Conservation (phyloP, 2,888 invertebrate species). For the Penaeus monodon region DNA sequence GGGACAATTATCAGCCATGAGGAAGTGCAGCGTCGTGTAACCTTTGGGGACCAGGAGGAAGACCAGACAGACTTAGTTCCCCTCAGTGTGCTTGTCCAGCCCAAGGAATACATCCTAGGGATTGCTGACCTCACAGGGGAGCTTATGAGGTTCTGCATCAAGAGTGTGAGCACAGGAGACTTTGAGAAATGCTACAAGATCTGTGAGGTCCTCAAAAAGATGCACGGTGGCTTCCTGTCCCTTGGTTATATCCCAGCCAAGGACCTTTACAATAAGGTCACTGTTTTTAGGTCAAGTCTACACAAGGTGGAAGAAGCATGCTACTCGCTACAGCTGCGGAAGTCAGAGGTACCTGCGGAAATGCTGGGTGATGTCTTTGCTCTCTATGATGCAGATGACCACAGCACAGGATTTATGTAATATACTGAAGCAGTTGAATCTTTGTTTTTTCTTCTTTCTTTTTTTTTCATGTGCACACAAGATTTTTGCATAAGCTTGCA, state of each 20-base stretch:
- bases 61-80: constrained; percentile 36
- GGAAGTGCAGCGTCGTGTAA: constrained; percentile 74
- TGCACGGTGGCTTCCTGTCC: constrained; percentile 69
- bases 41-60: constrained; percentile 51
- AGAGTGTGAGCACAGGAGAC: constrained; percentile 83
- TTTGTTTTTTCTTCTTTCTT: background rate
- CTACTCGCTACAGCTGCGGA: constrained; percentile 83
- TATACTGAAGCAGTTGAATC: background rate
- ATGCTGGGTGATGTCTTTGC: constrained; percentile 75
- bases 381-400: constrained; percentile 55
- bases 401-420: constrained; percentile 34
- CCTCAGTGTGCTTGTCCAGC: constrained; percentile 68
- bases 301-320: constrained; percentile 80
- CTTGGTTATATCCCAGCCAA: constrained; percentile 68
- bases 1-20: constrained; percentile 76
- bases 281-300: constrained; percentile 56
- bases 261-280: constrained; percentile 54
- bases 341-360: constrained; percentile 83
- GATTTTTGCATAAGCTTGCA: too few species aligned
- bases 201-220: constrained; percentile 68
- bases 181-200: constrained; percentile 76
- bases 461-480: background rate
- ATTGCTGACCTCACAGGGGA: constrained; percentile 90
- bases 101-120: constrained; percentile 80
- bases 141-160: constrained; percentile 89